These are phyloP conservation scores for Ophraella communa DNA, from an alignment of 2,888 invertebrate species.

Conservation along the genomic window DNA sequence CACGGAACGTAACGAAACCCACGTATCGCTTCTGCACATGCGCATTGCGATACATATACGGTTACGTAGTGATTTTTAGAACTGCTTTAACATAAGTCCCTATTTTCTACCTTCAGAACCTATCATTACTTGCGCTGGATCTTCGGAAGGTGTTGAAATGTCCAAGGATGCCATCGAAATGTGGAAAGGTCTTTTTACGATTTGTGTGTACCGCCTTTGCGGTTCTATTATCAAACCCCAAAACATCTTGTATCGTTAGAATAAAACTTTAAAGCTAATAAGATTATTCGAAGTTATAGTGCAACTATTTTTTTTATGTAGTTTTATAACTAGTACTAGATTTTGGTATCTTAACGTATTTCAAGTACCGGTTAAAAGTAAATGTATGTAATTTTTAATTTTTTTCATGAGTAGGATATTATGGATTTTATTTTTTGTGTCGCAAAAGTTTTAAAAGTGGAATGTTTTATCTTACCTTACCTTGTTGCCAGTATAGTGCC, in stretches of 20 bases:
- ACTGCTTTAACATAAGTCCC: constrained; percentile 79
- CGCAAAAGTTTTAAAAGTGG: no score
- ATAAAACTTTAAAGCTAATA: background rate
- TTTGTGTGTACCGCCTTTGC: constrained; percentile 81
- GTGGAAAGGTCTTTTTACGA: constrained; percentile 83
- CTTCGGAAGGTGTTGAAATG: constrained; percentile 64
- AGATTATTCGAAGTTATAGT: background rate
- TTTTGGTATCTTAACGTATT: background rate
- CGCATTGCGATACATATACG: constrained; percentile 71
- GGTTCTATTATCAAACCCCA: constrained; percentile 82
- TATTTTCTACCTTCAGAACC: constrained; percentile 77
- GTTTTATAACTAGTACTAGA: no score
- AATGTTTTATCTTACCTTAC: no score
- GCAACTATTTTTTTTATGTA: background rate
- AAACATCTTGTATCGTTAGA: constrained; percentile 54
- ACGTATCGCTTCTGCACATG: no score
- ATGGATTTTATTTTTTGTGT: no score
- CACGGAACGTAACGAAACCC: no score
- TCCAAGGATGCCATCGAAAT: constrained; percentile 90
- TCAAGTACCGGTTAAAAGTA: background rate
- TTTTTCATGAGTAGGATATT: no score
- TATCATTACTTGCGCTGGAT: constrained; percentile 77
- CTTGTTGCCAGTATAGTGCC: no score
- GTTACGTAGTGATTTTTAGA: constrained; percentile 74
- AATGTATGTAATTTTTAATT: no score